Percentiles rank a stretch among this genome's conserved stretches.
Conservation (phyloP, 2,888 invertebrate genomes). For the Microctonus brassicae region DNA sequence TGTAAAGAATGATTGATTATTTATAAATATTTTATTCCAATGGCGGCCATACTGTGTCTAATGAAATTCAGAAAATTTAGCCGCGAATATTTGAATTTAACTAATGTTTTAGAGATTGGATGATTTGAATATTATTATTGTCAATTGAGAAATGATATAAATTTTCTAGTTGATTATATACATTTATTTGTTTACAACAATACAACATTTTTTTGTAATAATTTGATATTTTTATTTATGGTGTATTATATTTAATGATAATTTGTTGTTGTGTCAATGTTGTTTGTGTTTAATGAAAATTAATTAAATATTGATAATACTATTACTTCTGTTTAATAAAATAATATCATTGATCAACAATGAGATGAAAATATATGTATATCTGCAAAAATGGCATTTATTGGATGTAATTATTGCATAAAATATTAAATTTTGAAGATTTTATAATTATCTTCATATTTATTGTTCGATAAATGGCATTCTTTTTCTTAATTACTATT, state of each 20-base stretch:
- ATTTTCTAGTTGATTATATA: background rate
- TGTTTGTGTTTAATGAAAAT: conserved; percentile 42
- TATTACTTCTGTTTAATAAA: conserved; percentile 50
- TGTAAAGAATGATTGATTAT: background rate
- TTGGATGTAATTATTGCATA: conserved; percentile 21
- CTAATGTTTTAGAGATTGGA: conserved; percentile 22
- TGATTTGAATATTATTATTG: conserved; percentile 27
- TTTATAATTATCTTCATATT: background rate
- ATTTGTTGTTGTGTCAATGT: conserved; percentile 27
- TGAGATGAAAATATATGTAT: conserved; percentile 62
- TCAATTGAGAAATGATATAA: background rate
- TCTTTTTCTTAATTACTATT: no score
- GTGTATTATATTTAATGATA: conserved; percentile 3
- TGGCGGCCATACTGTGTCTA: background rate
- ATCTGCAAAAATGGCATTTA: conserved; percentile 45
- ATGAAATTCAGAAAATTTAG: no score
- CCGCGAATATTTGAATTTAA: background rate
- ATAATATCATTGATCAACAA: conserved; percentile 65
- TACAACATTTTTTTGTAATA: background rate
- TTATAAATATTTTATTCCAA: background rate
- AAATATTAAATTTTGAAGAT: background rate
- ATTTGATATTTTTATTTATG: conserved; percentile 13
- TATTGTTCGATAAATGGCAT: conserved; percentile 11
- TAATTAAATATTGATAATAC: conserved; percentile 52
- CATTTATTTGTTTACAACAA: background rate